Evolutionary conservation across 2,113 vertebrate genomes (phyloP).

Genomic region (Bos javanicus): DNA sequence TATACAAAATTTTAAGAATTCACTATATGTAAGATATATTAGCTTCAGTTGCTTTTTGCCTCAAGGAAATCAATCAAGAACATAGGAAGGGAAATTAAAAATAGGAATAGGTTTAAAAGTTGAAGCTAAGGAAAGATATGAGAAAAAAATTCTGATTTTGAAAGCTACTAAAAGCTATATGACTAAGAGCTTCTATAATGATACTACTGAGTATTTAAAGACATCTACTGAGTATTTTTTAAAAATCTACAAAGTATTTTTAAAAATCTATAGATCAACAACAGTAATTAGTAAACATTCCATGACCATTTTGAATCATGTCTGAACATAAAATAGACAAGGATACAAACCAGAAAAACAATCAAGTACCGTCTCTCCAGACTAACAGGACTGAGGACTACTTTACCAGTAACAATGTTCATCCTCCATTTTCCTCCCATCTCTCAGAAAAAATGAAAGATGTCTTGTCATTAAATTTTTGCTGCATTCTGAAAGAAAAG

Average conservation of each 20-base stretch:
- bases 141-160: not conserved
- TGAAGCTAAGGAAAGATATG: not conserved
- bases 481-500: not conserved
- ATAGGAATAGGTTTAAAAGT: not conserved
- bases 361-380: not conserved
- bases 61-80: not conserved
- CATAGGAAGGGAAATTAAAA: not conserved
- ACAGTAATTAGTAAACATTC: not conserved
- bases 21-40: not conserved
- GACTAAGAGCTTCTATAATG: not conserved
- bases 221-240: not conserved
- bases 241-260: not conserved
- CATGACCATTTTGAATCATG: not conserved
- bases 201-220: not conserved
- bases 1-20: not conserved
- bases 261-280: not conserved
- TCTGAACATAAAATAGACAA: not conserved
- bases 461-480: not conserved
- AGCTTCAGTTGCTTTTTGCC: not conserved
- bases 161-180: not conserved
- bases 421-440: not conserved
- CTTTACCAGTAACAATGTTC: not conserved
- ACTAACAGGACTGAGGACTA: not conserved
- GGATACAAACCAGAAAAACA: not conserved
- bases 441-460: not conserved